A percentile compares a stretch with the other conserved stretches of the same genome.
These are phyloP conservation scores for Dicaeum eximium DNA, from an alignment of 2,113 vertebrate species.

Conservation along the genomic window DNA sequence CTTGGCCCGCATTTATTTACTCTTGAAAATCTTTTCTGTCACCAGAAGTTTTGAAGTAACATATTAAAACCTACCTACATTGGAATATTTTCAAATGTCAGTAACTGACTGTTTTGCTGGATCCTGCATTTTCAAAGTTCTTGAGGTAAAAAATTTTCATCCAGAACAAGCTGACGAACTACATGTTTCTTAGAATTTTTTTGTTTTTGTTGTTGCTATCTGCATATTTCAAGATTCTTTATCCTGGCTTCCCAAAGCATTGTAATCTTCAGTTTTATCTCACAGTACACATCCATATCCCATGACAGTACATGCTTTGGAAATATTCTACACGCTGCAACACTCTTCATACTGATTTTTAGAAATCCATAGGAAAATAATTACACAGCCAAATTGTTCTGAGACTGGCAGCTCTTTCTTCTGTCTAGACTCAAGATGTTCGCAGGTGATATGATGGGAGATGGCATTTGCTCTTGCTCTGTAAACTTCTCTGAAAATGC, in stretches of 20 bases:
- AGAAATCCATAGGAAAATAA: not conserved
- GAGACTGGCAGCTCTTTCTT: slow-evolving; percentile 13
- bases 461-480: slow-evolving; percentile 20
- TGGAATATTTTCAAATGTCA: not conserved
- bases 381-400: not conserved
- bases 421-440: not conserved
- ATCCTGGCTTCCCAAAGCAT: not conserved
- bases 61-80: not conserved
- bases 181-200: not conserved
- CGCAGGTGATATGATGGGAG: slow-evolving; percentile 1
- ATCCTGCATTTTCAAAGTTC: not conserved
- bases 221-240: not conserved
- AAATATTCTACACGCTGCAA: not conserved
- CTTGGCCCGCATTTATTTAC: not conserved
- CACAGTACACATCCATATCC: not conserved
- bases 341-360: not conserved
- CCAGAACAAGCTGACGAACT: not conserved
- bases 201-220: not conserved
- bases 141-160: not conserved
- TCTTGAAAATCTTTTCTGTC: not conserved
- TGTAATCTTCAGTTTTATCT: not conserved
- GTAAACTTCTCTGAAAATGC: not conserved
- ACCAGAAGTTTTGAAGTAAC: not conserved
- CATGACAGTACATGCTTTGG: not conserved
- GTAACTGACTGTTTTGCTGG: not conserved